These are phyloP conservation scores for Eristalis pertinax DNA, from an alignment of 2,888 invertebrate genomes.

Conservation along the genomic window DNA sequence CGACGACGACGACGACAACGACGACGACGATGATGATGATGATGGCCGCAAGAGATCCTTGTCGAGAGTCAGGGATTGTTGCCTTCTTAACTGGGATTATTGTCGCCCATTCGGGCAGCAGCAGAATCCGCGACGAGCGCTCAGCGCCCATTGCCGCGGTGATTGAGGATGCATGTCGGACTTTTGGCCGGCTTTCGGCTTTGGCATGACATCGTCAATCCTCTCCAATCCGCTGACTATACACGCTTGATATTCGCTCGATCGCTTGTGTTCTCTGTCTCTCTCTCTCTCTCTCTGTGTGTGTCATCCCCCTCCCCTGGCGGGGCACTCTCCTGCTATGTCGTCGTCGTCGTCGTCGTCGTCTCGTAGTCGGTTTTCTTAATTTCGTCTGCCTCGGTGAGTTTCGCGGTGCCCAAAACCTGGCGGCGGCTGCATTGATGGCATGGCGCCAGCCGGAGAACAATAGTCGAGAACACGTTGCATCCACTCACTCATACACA, in stretches of 20 bases:
- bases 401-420: conserved; percentile 62
- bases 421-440: conserved; percentile 70
- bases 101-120: conserved; percentile 67
- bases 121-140: conserved; percentile 15
- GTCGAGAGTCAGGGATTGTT: conserved; percentile 56
- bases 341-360: not conserved
- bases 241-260: conserved; percentile 34
- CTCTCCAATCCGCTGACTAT: conserved; percentile 60
- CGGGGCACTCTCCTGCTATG: not conserved
- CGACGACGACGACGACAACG: not conserved
- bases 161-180: conserved; percentile 68
- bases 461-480: conserved; percentile 70
- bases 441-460: conserved; percentile 70
- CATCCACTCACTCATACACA: conserved; percentile 26
- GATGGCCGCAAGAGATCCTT: conserved; percentile 56
- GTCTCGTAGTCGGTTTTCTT: conserved; percentile 67
- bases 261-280: not conserved
- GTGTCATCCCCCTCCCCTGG: not conserved
- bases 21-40: not conserved
- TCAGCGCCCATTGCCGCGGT: conserved; percentile 25
- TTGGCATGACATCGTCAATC: conserved; percentile 73
- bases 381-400: conserved; percentile 61
- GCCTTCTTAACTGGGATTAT: conserved; percentile 70
- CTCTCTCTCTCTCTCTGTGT: not conserved
- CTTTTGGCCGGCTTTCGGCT: conserved; percentile 67